Base-by-base conservation (phyloP, 2,888 invertebrate species). In the Coleophora flavipennella region DNA sequence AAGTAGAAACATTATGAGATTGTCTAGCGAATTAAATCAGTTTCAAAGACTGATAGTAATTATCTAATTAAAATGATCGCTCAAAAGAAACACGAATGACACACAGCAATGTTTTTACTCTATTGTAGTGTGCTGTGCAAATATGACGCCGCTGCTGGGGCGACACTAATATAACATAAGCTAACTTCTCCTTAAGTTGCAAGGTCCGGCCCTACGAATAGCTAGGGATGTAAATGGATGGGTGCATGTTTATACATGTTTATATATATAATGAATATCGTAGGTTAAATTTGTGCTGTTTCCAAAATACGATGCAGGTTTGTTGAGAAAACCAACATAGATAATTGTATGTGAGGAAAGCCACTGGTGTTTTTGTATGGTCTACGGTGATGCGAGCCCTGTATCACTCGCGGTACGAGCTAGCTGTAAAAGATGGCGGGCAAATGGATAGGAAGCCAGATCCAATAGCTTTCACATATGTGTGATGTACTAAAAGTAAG, bases 271-370 rank as follows among this genome's bases (percentile, higher is more conserved):
- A 76, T 76, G 77, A 77, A 68, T 79, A 80, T 78, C 59, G 64
- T 83, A 83, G 79, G 77, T 77, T 83, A 81, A 78, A 4, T 78
- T 79, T 69, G 79, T 78, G 80, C 75, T 76, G 80, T 78, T 69
- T 70, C 67, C 67, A 62, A 59, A 63, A 64, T 59, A 53, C 43
- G 46, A 57, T 55, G 57, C 53, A 53, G 54, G 50, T 54, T 41
- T 42, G 39, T 36, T 27, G 35, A 29, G 28, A 42, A 13, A 28
- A 42, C 45, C 44, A 44, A 45, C 45, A 44, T 50, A 48, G 51
- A 43, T 51, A 49, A 46, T 47, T 48, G 51, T 49, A 46, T 48
- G 53, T 46, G 48, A 49, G 41, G 42, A 45, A 50, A 49, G 40
- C 38, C 39, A 45, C 44, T 45, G 44, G 49, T 52, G 53, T 57